Evolutionary conservation across 2,113 vertebrate species (phyloP).

Genomic region (Atractosteus spatula): DNA sequence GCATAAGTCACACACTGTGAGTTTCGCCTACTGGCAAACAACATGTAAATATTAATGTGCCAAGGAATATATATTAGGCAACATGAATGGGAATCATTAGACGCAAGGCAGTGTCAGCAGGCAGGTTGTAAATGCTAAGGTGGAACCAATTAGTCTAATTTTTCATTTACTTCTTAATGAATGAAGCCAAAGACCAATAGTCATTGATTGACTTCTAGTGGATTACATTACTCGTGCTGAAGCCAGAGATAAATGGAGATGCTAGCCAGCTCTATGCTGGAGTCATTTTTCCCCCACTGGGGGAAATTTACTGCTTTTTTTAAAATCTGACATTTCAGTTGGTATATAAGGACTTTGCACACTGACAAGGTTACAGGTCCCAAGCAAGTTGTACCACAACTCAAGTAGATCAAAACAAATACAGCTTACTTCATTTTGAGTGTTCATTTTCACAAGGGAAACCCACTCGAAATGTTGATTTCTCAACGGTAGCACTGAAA

Average conservation of each 20-base stretch:
- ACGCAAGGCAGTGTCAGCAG: slow-evolving; percentile 20
- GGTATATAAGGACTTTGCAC: background rate
- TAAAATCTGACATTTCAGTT: slow-evolving; percentile 6
- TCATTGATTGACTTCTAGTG: slow-evolving; percentile 22
- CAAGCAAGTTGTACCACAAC: background rate
- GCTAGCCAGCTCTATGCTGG: slow-evolving; percentile 6
- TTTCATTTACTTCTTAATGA: slow-evolving; percentile 30
- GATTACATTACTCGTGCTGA: slow-evolving; percentile 11
- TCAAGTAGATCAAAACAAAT: background rate
- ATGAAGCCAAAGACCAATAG: slow-evolving; percentile 23
- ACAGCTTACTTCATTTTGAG: too few species aligned
- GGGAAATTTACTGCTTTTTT: slow-evolving; percentile 8
- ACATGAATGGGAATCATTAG: slow-evolving; percentile 34
- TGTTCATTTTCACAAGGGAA: too few species aligned
- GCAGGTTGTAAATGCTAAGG: slow-evolving; percentile 29
- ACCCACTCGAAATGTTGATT: too few species aligned
- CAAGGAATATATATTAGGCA: slow-evolving; percentile 30
- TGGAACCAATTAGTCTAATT: slow-evolving; percentile 34
- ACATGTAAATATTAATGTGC: slow-evolving; percentile 33
- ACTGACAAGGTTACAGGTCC: background rate
- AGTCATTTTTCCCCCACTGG: slow-evolving; percentile 12
- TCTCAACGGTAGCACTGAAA: too few species aligned
- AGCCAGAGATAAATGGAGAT: slow-evolving; percentile 9
- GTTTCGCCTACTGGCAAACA: slow-evolving; percentile 32
- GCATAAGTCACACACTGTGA: slow-evolving; percentile 29